These are phyloP conservation scores for Aethes cnicana DNA, from an alignment of 2,888 invertebrate genomes.

Conservation along the genomic window DNA sequence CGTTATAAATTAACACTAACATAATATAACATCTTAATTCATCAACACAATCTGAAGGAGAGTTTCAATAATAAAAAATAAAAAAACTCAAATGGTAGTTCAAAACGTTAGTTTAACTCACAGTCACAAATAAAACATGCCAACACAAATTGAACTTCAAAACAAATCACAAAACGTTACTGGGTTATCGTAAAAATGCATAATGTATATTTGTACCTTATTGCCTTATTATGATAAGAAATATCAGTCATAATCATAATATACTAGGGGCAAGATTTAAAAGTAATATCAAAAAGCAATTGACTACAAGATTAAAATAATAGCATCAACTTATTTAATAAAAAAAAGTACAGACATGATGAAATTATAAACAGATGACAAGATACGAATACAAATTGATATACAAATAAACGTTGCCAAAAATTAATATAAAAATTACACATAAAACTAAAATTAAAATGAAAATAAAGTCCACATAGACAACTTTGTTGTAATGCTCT, in stretches of 20 bases:
- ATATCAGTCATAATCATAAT: slow-evolving; percentile 30
- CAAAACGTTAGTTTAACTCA: slow-evolving; percentile 14
- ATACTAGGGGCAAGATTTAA: slow-evolving; percentile 34
- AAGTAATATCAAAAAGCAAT: slow-evolving; percentile 13
- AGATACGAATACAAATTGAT: background rate
- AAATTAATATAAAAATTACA: slow-evolving; percentile 29
- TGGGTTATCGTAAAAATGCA: slow-evolving; percentile 19
- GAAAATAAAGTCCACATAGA: slow-evolving; percentile 30
- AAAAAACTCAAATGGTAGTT: slow-evolving; percentile 7
- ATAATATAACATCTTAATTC: slow-evolving; percentile 58
- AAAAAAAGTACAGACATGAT: slow-evolving; percentile 20
- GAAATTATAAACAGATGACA: slow-evolving; percentile 17
- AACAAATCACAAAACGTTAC: slow-evolving; percentile 18
- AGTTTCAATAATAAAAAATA: slow-evolving; percentile 6
- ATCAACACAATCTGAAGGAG: slow-evolving; percentile 33
- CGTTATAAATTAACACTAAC: slow-evolving; percentile 72
- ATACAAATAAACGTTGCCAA: background rate
- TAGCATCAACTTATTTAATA: background rate
- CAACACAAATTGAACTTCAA: slow-evolving; percentile 20
- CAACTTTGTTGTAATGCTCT: slow-evolving; percentile 10
- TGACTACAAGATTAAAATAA: slow-evolving; percentile 2
- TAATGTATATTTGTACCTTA: slow-evolving; percentile 33
- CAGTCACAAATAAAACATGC: slow-evolving; percentile 28
- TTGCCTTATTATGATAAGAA: slow-evolving; percentile 28
- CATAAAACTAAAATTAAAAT: slow-evolving; percentile 32